Base-by-base conservation (phyloP, 2,888 invertebrate species). In the Agapetus fuscipes region DNA sequence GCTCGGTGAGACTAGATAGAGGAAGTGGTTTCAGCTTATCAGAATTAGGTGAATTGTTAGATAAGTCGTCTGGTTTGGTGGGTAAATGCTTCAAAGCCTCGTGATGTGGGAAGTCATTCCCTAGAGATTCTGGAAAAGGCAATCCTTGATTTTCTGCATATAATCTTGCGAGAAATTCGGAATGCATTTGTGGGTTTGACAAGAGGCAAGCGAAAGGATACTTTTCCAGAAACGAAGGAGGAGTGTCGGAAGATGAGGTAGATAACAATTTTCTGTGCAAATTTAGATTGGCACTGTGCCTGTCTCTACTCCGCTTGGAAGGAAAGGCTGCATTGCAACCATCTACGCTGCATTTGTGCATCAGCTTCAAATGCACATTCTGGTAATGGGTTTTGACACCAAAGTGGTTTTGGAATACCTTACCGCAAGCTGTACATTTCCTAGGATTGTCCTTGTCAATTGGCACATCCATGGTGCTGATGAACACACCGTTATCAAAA, bases 291-390 rank as follows among this genome's bases (percentile, higher is more conserved):
- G 90, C 80, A 56, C 89, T 89, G 61, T 96, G 95, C 2, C 91
- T 75, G 55, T 96, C 95, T 52, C 94, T 79, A 54, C 86, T 89
- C 40, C 91, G 72, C 58, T 91, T 94, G 1, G 94, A 93, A 3
- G 91, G 87, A 59, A 95, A 96, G 1, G 91, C 86, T 0, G 94
- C 94, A 62, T 87, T 87, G 60, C 96, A 96, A 1, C 94, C 93
- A 49, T 93, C 93, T 16, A 91, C 83, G 54, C 83, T 88, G 65
- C 96, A 96, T 57, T 87, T 88, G 64, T 94, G 94, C 84, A 93
- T 89, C 43, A 94, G 66, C 64, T 95, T 95, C 36, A 95, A 76
- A 63, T 96, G 95, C 7, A 90, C 87, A 61, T 89, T 94, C 68
- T 93, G 93, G 61, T 91, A 95, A 60, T 96, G 96, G 2, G 88